Conservation (phyloP, 2,113 vertebrate genomes). For the Cyanoderma ruficeps region DNA sequence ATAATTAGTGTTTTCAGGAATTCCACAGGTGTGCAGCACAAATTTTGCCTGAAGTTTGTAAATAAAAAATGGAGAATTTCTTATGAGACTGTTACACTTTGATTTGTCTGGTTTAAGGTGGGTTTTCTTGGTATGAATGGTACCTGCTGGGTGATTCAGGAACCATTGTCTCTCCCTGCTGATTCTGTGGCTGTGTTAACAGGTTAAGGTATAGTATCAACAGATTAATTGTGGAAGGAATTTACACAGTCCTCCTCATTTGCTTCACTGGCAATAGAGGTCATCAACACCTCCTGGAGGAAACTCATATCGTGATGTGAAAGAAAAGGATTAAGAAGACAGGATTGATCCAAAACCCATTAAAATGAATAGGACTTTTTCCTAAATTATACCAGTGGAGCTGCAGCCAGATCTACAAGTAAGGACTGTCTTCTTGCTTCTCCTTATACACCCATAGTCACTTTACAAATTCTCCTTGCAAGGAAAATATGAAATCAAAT, state of each 20-base stretch:
- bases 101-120: not conserved
- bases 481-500: not conserved
- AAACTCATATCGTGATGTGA: not conserved
- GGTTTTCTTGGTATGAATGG: not conserved
- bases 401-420: not conserved
- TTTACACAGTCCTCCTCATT: not conserved
- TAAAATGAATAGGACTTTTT: not conserved
- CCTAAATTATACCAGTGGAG: not conserved
- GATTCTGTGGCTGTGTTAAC: not conserved
- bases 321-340: not conserved
- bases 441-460: not conserved
- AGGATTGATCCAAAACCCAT: not conserved
- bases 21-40: not conserved
- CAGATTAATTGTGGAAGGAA: not conserved
- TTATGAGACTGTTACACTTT: not conserved
- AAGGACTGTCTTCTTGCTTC: not conserved
- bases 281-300: not conserved
- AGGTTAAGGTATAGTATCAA: not conserved
- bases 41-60: not conserved
- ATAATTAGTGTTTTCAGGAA: not conserved
- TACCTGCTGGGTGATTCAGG: not conserved
- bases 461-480: not conserved
- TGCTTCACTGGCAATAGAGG: not conserved
- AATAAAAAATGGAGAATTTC: not conserved
- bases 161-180: not conserved